Evolutionary conservation across 2,888 invertebrate species (phyloP).

Genomic region (Drosophila differens): DNA sequence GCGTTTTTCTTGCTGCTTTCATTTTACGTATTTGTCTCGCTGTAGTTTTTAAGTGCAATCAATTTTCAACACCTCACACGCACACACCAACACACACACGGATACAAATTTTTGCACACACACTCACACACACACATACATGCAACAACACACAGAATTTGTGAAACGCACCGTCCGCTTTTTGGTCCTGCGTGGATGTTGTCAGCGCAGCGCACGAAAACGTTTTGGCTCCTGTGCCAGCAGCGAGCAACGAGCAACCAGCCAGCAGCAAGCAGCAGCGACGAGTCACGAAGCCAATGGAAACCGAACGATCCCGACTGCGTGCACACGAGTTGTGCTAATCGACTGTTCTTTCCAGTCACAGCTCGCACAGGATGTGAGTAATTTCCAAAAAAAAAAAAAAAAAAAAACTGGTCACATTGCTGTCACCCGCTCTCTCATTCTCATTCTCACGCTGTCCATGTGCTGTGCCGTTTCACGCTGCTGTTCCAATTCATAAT

Average conservation of each 20-base stretch:
- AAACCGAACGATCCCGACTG: conserved; percentile 37
- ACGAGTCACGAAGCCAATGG: conserved; percentile 33
- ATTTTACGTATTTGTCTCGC: conserved; percentile 20
- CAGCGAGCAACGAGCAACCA: conserved; percentile 28
- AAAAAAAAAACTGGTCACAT: conserved; percentile 12
- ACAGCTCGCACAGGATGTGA: conserved; percentile 32
- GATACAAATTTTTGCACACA: conserved; percentile 70
- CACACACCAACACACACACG: conserved; percentile 36
- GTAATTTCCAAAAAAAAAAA: conserved; percentile 2
- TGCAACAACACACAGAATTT: conserved; percentile 15
- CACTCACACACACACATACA: conserved; percentile 59
- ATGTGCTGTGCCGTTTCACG: background rate
- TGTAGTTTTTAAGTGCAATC: conserved; percentile 67
- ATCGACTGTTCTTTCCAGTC: conserved; percentile 46
- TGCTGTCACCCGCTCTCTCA: background rate
- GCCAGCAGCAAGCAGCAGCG: conserved; percentile 30
- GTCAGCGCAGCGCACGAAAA: conserved; percentile 81
- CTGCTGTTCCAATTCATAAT: conserved; percentile 56
- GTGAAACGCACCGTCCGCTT: conserved; percentile 73
- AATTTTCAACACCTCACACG: conserved; percentile 68
- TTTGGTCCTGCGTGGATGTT: conserved; percentile 76
- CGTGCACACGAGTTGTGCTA: conserved; percentile 23
- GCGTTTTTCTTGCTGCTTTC: conserved; percentile 18
- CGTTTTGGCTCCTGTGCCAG: conserved; percentile 66
- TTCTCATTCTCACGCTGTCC: background rate